Conservation (phyloP, 1,140 invertebrate genomes). For the Heliconius himera region DNA sequence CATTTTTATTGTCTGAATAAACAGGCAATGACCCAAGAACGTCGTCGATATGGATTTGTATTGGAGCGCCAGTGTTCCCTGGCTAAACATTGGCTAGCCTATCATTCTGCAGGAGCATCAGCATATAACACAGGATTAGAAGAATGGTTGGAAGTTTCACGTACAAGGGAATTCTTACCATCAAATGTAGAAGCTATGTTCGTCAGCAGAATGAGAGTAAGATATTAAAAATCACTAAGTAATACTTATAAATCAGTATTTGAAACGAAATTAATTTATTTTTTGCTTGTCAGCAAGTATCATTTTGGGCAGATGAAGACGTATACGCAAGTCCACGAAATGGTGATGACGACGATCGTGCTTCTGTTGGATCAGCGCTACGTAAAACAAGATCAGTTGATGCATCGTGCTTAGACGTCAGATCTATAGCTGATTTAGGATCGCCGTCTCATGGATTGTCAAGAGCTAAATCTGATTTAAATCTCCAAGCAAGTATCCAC, state of each 20-base stretch:
- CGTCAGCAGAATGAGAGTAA: constrained; percentile 85
- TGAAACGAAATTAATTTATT: not conserved
- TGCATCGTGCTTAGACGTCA: constrained; percentile 91
- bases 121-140: constrained; percentile 91
- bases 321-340: constrained; percentile 85
- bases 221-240: not conserved
- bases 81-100: constrained; percentile 95
- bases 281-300: constrained; percentile 84
- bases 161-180: constrained; percentile 91
- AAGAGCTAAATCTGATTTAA: constrained; percentile 93
- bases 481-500: constrained; percentile 84
- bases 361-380: constrained; percentile 87
- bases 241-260: not conserved
- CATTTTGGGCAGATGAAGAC: constrained; percentile 90
- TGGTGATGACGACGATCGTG: constrained; percentile 84
- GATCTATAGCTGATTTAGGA: constrained; percentile 85
- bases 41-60: constrained; percentile 95
- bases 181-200: constrained; percentile 91
- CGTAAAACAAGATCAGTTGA: constrained; percentile 94
- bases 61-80: constrained; percentile 94
- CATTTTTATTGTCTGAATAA: constrained; percentile 9
- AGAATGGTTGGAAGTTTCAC: constrained; percentile 93
- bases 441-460: constrained; percentile 84
- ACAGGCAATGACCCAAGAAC: constrained; percentile 96
- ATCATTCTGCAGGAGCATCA: constrained; percentile 89